These are phyloP conservation scores for Athene cunicularia DNA, from an alignment of 2,113 vertebrate species.

Conservation along the genomic window DNA sequence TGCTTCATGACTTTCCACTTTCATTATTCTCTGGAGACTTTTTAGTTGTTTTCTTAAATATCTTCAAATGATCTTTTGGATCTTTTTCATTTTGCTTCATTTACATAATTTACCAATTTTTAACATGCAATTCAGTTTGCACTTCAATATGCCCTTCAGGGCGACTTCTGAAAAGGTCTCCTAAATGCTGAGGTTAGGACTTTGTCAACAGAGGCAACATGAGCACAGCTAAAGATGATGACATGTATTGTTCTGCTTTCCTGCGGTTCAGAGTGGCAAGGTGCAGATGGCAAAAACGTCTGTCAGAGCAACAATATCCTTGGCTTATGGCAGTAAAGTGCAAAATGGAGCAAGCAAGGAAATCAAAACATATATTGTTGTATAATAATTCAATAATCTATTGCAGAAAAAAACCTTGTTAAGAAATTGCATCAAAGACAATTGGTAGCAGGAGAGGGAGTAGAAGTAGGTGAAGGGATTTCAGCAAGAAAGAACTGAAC, in stretches of 20 bases:
- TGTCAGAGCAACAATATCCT: not conserved
- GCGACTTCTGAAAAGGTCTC: conserved; percentile 17
- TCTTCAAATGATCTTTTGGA: not conserved
- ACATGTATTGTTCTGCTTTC: not conserved
- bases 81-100: conserved; percentile 1
- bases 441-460: not conserved
- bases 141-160: not conserved
- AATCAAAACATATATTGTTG: not conserved
- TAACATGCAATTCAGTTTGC: not conserved
- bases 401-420: not conserved
- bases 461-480: not conserved
- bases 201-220: not conserved
- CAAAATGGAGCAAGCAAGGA: not conserved
- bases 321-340: not conserved
- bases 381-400: not conserved
- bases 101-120: not conserved
- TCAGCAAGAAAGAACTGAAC: not conserved
- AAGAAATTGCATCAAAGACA: not conserved
- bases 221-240: not conserved
- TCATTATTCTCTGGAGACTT: not conserved
- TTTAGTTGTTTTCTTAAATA: not conserved
- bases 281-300: not conserved
- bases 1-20: not conserved
- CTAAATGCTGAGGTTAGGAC: conserved; percentile 33
- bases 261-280: not conserved